A percentile compares a stretch with the other conserved stretches of the same genome.
Evolutionary conservation across 2,113 vertebrate species (phyloP).

Genomic region (Hypanus sabinus): DNA sequence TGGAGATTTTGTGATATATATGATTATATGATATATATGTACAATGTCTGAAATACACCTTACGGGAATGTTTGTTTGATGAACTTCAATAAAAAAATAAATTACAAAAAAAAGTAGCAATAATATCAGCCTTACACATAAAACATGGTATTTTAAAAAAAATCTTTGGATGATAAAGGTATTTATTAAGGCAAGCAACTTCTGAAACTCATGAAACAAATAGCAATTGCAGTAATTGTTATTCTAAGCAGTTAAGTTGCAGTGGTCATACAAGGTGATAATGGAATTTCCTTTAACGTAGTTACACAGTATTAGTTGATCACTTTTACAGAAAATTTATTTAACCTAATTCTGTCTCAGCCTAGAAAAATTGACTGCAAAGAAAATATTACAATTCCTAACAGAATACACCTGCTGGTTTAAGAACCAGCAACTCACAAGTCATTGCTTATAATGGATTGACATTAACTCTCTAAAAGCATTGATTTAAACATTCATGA

Average conservation of each 20-base stretch:
- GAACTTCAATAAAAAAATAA: no score
- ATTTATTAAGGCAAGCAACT: neutral
- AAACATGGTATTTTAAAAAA: neutral
- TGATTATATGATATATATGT: no score
- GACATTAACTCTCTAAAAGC: neutral
- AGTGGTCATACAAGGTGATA: neutral
- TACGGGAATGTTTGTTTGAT: no score
- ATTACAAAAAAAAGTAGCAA: no score
- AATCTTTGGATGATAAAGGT: neutral
- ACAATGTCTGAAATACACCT: no score
- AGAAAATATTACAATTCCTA: neutral
- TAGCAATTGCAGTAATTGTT: neutral
- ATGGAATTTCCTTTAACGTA: no score
- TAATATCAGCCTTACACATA: neutral
- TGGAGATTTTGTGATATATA: no score
- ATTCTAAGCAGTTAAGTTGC: neutral
- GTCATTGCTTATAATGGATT: neutral
- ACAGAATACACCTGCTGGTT: neutral
- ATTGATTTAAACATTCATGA: neutral
- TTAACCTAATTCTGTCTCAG: neutral
- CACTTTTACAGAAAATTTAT: conserved; percentile 5
- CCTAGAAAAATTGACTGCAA: neutral
- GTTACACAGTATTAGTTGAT: neutral
- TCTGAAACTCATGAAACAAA: neutral
- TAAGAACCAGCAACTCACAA: neutral